These are phyloP conservation scores for Brachionus sp. DNA, from an alignment of 1,140 invertebrate genomes.

Conservation along the genomic window DNA sequence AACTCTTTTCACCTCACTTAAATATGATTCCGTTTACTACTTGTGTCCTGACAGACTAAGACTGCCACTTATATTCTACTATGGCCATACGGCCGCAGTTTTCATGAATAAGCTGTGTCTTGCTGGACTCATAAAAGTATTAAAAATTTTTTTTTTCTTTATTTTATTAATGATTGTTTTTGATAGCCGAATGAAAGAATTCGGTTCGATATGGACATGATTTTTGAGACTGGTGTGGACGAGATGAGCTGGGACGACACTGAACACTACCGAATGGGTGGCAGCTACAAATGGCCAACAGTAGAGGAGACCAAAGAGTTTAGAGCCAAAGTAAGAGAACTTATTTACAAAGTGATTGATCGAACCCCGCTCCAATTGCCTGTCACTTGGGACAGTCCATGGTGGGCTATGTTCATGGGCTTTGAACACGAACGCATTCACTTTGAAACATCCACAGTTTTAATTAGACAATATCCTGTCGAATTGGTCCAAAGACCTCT, in stretches of 20 bases:
- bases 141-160: not conserved
- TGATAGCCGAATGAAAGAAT: slow-evolving; percentile 53
- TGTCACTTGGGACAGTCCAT: slow-evolving; percentile 55
- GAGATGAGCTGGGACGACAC: slow-evolving; percentile 61
- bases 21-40: slow-evolving; percentile 26
- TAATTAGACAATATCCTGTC: slow-evolving; percentile 57
- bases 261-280: slow-evolving; percentile 54
- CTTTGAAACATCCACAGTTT: slow-evolving; percentile 58
- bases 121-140: slow-evolving; percentile 54
- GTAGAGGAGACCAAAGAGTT: slow-evolving; percentile 54
- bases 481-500: slow-evolving; percentile 52
- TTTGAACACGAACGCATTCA: slow-evolving; percentile 60
- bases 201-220: slow-evolving; percentile 54
- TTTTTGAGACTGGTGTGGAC: slow-evolving; percentile 61
- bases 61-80: slow-evolving; percentile 59
- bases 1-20: not conserved
- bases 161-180: slow-evolving; percentile 27
- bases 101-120: slow-evolving; percentile 58
- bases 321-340: slow-evolving; percentile 52
- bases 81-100: slow-evolving; percentile 57
- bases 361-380: slow-evolving; percentile 55
- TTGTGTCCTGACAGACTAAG: slow-evolving; percentile 54
- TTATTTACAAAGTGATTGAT: slow-evolving; percentile 55
- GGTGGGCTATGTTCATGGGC: slow-evolving; percentile 59
- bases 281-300: slow-evolving; percentile 55